Percentiles rank a stretch among this genome's conserved stretches.
Conservation (phyloP, 2,113 vertebrate species). For the Oostethus manadensis region DNA sequence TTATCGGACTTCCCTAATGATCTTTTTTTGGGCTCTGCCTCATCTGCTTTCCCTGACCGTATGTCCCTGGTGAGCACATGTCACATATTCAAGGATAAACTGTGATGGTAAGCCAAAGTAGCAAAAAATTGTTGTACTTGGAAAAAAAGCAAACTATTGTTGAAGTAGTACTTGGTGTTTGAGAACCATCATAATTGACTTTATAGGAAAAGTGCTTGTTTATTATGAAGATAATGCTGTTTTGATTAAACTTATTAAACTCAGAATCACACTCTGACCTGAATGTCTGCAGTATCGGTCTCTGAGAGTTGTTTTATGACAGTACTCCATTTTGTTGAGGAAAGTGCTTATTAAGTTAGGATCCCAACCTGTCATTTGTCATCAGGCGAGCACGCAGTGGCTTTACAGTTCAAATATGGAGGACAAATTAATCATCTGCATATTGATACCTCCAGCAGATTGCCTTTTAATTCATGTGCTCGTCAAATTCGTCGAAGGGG, state of each 20-base stretch:
- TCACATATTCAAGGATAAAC: background rate
- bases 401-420: background rate
- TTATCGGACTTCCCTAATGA: too few species aligned
- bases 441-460: background rate
- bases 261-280: too few species aligned
- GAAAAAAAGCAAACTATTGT: background rate
- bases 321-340: too few species aligned
- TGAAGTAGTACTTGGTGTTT: background rate
- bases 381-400: background rate
- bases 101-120: background rate
- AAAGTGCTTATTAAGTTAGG: background rate
- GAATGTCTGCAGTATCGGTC: too few species aligned
- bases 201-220: too few species aligned
- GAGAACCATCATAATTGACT: background rate
- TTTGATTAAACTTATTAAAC: too few species aligned
- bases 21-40: background rate
- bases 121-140: background rate
- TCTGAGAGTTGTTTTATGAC: too few species aligned
- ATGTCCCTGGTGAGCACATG: background rate
- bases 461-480: background rate
- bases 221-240: too few species aligned
- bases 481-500: constrained; percentile 22
- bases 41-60: background rate
- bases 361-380: background rate
- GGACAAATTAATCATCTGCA: background rate